Percentiles rank a stretch among this genome's conserved stretches.
Evolutionary conservation across 2,113 vertebrate genomes (phyloP).

Genomic region (Strix aluco): DNA sequence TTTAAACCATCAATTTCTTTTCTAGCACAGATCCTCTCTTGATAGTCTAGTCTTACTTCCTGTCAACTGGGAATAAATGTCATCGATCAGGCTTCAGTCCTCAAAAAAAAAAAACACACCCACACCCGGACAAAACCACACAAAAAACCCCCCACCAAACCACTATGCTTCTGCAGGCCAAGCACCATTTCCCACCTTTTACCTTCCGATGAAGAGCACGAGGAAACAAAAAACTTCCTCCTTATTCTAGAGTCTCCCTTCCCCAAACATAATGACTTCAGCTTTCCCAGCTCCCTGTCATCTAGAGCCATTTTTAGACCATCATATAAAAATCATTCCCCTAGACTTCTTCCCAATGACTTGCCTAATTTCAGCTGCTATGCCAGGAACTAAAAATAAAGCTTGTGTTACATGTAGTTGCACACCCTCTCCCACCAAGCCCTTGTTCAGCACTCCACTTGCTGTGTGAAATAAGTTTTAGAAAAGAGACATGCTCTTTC

Average conservation of each 20-base stretch:
- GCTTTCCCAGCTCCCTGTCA: background rate
- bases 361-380: conserved; percentile 23
- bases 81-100: background rate
- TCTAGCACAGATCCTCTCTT: background rate
- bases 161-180: background rate
- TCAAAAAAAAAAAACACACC: background rate
- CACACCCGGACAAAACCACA: background rate
- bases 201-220: background rate
- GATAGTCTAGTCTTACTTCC: background rate
- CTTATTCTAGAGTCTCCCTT: background rate
- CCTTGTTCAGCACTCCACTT: background rate
- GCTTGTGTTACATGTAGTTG: background rate
- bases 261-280: background rate
- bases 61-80: background rate
- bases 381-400: conserved; percentile 21
- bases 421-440: background rate
- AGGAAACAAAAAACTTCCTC: background rate
- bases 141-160: background rate
- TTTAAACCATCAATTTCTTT: background rate
- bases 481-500: background rate
- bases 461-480: background rate
- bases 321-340: background rate
- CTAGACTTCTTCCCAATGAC: background rate
- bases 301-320: background rate
- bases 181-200: background rate